Conservation (phyloP, 2,888 invertebrate genomes). For the Conistra vaccinii region DNA sequence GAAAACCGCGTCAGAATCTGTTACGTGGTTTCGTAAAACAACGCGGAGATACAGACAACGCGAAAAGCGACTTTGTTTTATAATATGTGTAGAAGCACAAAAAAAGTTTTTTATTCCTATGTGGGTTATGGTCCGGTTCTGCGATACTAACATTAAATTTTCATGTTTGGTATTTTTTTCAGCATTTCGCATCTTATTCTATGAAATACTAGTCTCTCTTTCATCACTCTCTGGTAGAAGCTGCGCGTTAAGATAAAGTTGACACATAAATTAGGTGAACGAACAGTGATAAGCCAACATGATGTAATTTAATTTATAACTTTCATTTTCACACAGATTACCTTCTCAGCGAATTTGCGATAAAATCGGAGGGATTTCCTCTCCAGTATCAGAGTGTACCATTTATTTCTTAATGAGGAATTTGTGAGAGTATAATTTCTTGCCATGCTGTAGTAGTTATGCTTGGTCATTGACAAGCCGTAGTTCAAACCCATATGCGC, state of each 20-base stretch:
- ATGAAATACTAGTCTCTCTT: constrained; percentile 14
- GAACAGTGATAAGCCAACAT: constrained; percentile 21
- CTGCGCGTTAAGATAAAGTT: constrained; percentile 6
- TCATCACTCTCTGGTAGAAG: constrained; percentile 19
- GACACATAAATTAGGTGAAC: constrained; percentile 14
- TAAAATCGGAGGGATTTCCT: constrained; percentile 16
- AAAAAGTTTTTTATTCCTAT: neutral
- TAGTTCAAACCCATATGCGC: neutral
- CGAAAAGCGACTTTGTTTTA: too few species aligned
- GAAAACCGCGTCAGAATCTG: too few species aligned
- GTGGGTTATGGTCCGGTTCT: neutral
- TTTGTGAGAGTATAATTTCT: neutral
- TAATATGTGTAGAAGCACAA: neutral
- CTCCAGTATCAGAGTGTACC: neutral
- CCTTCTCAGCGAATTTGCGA: constrained; percentile 1
- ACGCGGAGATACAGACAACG: too few species aligned
- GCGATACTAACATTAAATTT: neutral
- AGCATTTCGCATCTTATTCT: neutral
- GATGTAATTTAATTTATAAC: constrained; percentile 38
- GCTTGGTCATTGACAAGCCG: neutral
- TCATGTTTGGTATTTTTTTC: neutral
- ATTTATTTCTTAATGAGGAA: neutral
- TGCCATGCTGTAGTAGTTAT: neutral
- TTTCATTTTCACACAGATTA: constrained; percentile 23
- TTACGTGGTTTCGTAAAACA: too few species aligned